Evolutionary conservation across 1,140 invertebrate genomes (phyloP).

Genomic region (Caerostris extrusa): DNA sequence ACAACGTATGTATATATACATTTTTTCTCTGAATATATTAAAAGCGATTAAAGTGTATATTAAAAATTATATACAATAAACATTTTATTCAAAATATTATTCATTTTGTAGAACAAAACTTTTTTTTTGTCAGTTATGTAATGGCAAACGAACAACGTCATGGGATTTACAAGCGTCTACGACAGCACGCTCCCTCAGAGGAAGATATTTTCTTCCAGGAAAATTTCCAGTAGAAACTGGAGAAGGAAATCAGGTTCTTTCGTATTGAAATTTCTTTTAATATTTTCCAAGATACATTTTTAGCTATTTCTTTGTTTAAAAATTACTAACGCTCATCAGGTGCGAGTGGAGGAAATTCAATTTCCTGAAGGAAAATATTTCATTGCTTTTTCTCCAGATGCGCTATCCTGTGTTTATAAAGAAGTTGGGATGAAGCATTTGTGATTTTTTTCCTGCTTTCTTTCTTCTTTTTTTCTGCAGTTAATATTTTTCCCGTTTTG

Average conservation of each 20-base stretch:
- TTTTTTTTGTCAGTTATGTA: too few relatives aligned
- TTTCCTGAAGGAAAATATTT: slow-evolving; percentile 36
- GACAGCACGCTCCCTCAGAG: neutral
- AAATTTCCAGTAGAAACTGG: neutral
- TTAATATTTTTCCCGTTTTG: neutral
- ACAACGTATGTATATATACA: too few relatives aligned
- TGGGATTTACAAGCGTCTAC: too few relatives aligned
- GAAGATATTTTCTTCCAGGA: neutral
- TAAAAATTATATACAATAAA: too few relatives aligned
- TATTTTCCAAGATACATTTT: slow-evolving; percentile 35
- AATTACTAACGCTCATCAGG: slow-evolving; percentile 38
- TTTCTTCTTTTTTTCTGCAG: neutral
- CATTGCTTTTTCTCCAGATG: slow-evolving; percentile 19
- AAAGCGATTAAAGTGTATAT: too few relatives aligned
- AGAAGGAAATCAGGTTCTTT: slow-evolving; percentile 9
- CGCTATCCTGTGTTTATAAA: slow-evolving; percentile 12
- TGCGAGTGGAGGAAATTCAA: slow-evolving; percentile 25
- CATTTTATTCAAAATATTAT: too few relatives aligned
- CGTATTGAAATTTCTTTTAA: slow-evolving; percentile 42
- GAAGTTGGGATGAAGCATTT: slow-evolving; percentile 7
- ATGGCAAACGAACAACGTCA: too few relatives aligned
- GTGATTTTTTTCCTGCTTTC: neutral
- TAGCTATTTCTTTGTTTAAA: slow-evolving; percentile 4
- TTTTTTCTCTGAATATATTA: too few relatives aligned
- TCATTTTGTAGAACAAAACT: too few relatives aligned